Base-by-base conservation (phyloP, 2,888 invertebrate genomes). In the Amorpha juglandis region DNA sequence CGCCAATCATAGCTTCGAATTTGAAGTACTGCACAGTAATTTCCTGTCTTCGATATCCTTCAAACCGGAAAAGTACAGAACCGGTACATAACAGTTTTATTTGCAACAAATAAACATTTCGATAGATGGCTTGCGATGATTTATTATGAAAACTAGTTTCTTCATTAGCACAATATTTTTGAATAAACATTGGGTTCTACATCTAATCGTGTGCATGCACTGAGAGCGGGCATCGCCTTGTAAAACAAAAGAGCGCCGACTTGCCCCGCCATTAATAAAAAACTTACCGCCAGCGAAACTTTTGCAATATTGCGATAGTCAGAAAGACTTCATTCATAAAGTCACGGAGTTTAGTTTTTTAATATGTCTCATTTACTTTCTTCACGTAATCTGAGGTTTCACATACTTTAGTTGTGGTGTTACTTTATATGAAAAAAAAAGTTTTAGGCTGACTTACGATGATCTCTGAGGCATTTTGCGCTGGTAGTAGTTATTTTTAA, bases 271-370 rank as follows among this genome's bases (percentile, higher is more conserved):
- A 84, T 87, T 89, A 85, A 89, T 90, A 91, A 88, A 58, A 88
- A 90, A 89, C 79, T 88, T 89, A 70, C 68, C 69, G 68, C 71
- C 74, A 74, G 73, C 65, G 68, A 78, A 92, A 92, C 87, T 92
- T 92, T 90, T 68, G 88, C 82, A 90, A 91, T 92, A 90, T 90
- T 80, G 85, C 85, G 79, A 85, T 84, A 84, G 80, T 81, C 81
- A 75, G 71, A 73, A 78, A 76, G 76, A 79, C 79, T 81, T 80
- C 82, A 81, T 83, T 84, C 82, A 83, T 78, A 74, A 72, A 69
- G 71, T 65, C 69, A 68, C 45, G 69, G 68, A 71, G 68, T 52
- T 71, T 63, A 66, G 58, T 19, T 58, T 42, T 38, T 55, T 55
- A 47, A 64, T 64, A 64, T 58, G 69, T 64, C 66, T 27, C 45